phyloP scores from a whole-genome alignment of 2,113 vertebrate genomes.

The Balaenoptera acutorostrata region DNA sequence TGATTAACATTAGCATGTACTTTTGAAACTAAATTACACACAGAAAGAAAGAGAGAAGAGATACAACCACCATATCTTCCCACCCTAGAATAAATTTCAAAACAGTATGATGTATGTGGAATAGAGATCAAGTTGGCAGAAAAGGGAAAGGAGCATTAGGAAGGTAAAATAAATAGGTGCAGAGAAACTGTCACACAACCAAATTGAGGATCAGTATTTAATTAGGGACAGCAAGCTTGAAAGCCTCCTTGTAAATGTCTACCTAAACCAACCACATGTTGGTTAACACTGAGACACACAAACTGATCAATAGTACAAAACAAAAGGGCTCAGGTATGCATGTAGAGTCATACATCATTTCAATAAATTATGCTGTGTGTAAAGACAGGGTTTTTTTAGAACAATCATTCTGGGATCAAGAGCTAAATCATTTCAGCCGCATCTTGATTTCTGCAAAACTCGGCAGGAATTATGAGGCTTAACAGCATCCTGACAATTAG shows the following conservation, averaged over 20 bases:
- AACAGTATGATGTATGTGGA: conserved; percentile 64
- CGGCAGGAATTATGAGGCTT: conserved; percentile 84
- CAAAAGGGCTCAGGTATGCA: conserved; percentile 83
- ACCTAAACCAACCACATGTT: conserved; percentile 73
- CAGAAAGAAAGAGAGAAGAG: background rate
- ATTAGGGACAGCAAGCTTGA: conserved; percentile 76
- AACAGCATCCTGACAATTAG: conserved; percentile 87
- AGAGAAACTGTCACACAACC: conserved; percentile 57
- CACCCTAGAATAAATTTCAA: conserved; percentile 40
- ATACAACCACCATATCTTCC: background rate
- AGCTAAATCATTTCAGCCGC: conserved; percentile 83
- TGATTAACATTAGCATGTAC: conserved; percentile 23
- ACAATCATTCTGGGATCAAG: conserved; percentile 86
- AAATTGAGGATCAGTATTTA: conserved; percentile 73
- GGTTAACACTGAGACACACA: conserved; percentile 77
- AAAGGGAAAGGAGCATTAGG: conserved; percentile 37
- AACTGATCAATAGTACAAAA: conserved; percentile 84
- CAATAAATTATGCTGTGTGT: conserved; percentile 80
- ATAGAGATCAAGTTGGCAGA: conserved; percentile 61
- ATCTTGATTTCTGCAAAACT: conserved; percentile 84
- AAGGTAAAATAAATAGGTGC: conserved; percentile 65
- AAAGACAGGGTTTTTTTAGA: conserved; percentile 75
- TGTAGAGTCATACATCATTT: conserved; percentile 82
- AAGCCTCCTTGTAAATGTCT: conserved; percentile 69
- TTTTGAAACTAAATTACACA: conserved; percentile 35